Conservation (phyloP, 2,888 invertebrate species). For the Drosophila multiciliata region DNA sequence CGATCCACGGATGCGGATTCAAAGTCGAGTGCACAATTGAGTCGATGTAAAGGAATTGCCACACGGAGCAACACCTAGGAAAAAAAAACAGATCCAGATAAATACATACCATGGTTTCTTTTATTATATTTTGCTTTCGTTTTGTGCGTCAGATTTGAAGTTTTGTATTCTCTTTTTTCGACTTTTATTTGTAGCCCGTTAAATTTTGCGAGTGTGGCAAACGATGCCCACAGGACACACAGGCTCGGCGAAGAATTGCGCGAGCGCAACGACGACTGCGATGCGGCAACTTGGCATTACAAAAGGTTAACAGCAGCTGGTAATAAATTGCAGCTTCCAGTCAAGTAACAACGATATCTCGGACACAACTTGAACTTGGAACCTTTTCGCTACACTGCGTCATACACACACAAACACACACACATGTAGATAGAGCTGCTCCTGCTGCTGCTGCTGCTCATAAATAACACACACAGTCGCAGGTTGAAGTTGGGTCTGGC, state of each 20-base stretch:
- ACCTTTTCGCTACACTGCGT: constrained; percentile 26
- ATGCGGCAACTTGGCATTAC: constrained; percentile 46
- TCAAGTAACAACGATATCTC: constrained; percentile 3
- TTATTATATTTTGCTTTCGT: neutral
- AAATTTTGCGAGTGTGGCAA: constrained; percentile 45
- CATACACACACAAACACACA: constrained; percentile 25
- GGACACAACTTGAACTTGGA: constrained; percentile 38
- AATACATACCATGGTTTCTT: constrained; percentile 46
- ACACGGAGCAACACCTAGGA: constrained; percentile 32
- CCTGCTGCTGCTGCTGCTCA: constrained; percentile 21
- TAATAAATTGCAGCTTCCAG: constrained; percentile 35
- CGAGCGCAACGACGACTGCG: constrained; percentile 57
- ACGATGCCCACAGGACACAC: constrained; percentile 71
- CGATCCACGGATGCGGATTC: constrained; percentile 62
- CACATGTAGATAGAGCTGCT: constrained; percentile 6
- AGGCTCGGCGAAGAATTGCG: constrained; percentile 51
- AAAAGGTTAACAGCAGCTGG: constrained; percentile 47
- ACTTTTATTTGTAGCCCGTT: constrained; percentile 46
- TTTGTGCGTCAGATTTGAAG: constrained; percentile 28
- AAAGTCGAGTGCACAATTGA: constrained; percentile 73
- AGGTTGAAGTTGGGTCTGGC: neutral
- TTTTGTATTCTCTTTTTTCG: neutral
- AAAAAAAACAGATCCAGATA: constrained; percentile 1
- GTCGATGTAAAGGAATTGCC: constrained; percentile 46
- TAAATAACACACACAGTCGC: constrained; percentile 34